Evolutionary conservation across 2,888 invertebrate species (phyloP).

Genomic region (Craniophora ligustri): DNA sequence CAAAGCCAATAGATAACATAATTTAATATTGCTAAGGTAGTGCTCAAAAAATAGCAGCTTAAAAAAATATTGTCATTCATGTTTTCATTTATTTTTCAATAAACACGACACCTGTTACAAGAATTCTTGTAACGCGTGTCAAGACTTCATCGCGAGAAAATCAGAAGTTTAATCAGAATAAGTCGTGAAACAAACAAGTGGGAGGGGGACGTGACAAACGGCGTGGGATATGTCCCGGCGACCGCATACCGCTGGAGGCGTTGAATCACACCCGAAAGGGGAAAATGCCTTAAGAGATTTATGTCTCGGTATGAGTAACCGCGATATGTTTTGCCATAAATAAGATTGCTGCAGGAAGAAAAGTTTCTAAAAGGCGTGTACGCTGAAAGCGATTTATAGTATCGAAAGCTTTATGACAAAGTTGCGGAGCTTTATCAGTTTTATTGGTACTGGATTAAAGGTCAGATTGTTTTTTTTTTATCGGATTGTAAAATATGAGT

Average conservation of each 20-base stretch:
- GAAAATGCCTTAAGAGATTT: conserved; percentile 48
- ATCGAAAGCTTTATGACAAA: conserved; percentile 4
- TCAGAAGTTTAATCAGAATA: conserved; percentile 38
- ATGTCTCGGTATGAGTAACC: conserved; percentile 35
- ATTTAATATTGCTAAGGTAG: too few species aligned
- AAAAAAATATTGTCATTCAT: conserved; percentile 5
- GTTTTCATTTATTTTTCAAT: conserved; percentile 8
- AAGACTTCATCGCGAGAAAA: conserved; percentile 7
- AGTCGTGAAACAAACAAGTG: conserved; percentile 30
- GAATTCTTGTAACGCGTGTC: conserved; percentile 2
- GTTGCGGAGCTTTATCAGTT: conserved; percentile 8
- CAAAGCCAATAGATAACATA: too few species aligned
- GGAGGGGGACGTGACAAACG: conserved; percentile 9
- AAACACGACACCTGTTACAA: not conserved
- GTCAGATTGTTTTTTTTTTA: not conserved
- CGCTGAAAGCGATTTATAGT: conserved; percentile 15
- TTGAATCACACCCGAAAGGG: conserved; percentile 49
- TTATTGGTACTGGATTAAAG: not conserved
- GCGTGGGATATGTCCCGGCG: conserved; percentile 27
- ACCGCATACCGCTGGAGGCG: conserved; percentile 32
- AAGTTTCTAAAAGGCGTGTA: conserved; percentile 28
- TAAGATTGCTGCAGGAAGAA: conserved; percentile 20
- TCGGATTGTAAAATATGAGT: too few species aligned
- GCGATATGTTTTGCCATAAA: conserved; percentile 14
- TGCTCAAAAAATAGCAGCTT: too few species aligned